These are phyloP conservation scores for Triops cancriformis DNA, from an alignment of 1,140 invertebrate genomes.

Conservation along the genomic window DNA sequence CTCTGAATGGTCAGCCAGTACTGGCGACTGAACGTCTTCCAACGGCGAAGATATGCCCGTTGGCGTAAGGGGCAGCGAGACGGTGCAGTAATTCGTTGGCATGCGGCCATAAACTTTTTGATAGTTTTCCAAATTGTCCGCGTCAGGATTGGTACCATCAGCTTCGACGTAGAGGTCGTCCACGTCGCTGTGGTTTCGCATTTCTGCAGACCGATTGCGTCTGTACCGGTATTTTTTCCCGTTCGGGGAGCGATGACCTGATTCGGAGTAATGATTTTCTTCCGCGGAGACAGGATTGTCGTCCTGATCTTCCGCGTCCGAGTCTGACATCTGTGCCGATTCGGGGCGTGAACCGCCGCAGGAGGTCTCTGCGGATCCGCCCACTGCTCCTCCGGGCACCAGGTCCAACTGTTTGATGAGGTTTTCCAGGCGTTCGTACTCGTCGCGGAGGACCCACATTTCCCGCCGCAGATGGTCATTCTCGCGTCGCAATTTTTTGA, in stretches of 20 bases:
- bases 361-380: conserved; percentile 25
- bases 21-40: neutral
- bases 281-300: neutral
- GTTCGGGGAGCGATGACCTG: neutral
- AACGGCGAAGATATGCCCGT: neutral
- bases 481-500: conserved; percentile 74
- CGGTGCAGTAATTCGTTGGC: conserved; percentile 18
- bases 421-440: conserved; percentile 74
- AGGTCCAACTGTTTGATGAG: conserved; percentile 50
- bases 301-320: conserved; percentile 25
- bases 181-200: neutral
- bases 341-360: neutral
- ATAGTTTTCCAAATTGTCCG: conserved; percentile 34
- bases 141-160: conserved; percentile 32
- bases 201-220: conserved; percentile 4
- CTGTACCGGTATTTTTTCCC: neutral
- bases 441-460: conserved; percentile 75
- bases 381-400: conserved; percentile 41
- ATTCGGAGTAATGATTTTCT: neutral
- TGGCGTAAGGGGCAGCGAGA: neutral
- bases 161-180: conserved; percentile 28
- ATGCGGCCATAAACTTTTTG: conserved; percentile 33
- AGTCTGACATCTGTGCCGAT: conserved; percentile 33
- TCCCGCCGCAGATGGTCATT: conserved; percentile 77
- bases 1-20: neutral